Evolutionary conservation across 2,888 invertebrate genomes (phyloP), one percentile per base, ranked within the genome.

Genomic region (Lycophotia porphyrea): DNA sequence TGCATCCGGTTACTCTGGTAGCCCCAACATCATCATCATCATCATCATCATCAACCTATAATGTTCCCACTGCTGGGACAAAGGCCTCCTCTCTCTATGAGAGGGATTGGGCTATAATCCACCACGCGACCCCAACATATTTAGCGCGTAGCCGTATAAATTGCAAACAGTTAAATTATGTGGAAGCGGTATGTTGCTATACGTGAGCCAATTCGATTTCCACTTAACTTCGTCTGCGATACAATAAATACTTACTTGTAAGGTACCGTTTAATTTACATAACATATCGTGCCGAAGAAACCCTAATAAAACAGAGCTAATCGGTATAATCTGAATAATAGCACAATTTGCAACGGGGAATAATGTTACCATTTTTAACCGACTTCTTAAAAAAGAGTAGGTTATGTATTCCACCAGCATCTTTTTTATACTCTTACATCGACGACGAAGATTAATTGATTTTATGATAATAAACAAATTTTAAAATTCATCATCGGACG

Each of bases 391-490:
- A 27, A 52, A 52, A 13, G n/a, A 52, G n/a, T 1, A 52, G 27
- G 27, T 52, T 27, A 52, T 15, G n/a, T 27, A 27, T 27, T 52
- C 52, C 52, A 13, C 2, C 47, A 47, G 47, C 47, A 47, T 52
- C n/a, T 52, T 52, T 52, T 47, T 63, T 18, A 52, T 55, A 66
- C 34, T 63, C 55, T 44, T n/a, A 58, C 39, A 47, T 47, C 42
- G 36, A 39, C 34, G 55, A 1, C 13, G 15, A 36, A 24, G n/a
- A 61, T 63, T 67, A 72, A 70, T 80, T 67, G 61, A 70, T 84
- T 84, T 67, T 80, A 67, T 71, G n/a, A 47, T 68, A 80, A 81
- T 71, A 78, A 82, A 78, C 13, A 70, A 55, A 21, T 44, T 78
- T 83, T 52, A 58, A 83, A 71, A 83, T 81, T 82, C 74, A 74